phyloP scores from a whole-genome alignment of 2,888 invertebrate genomes.

The Resseliella maxima region DNA sequence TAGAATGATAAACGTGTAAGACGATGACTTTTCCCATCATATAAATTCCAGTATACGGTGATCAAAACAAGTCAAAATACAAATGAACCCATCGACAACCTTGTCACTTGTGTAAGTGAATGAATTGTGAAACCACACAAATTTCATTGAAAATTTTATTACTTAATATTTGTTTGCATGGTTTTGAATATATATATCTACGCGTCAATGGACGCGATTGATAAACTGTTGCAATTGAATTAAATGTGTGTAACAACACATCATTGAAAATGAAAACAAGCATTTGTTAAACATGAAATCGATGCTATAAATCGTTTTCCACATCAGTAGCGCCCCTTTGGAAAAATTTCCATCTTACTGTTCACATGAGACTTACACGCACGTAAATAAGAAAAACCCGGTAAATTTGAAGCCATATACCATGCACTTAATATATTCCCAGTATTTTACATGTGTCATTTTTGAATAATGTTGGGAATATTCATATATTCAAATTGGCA shows the following conservation, averaged over 20 bases:
- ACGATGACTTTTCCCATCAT: background rate
- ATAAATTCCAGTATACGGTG: background rate
- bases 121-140: background rate
- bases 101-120: too few species aligned
- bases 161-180: background rate
- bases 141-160: background rate
- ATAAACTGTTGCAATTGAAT: conserved; percentile 10
- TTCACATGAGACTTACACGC: too few species aligned
- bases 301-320: conserved; percentile 47
- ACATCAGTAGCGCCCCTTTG: background rate
- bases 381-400: background rate
- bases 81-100: background rate
- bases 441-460: background rate
- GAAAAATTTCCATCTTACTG: background rate
- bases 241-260: conserved; percentile 6
- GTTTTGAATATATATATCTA: background rate
- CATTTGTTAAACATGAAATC: conserved; percentile 47
- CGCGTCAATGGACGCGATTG: background rate
- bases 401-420: background rate
- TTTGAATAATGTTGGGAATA: background rate
- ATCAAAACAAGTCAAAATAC: background rate
- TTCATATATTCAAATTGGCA: background rate
- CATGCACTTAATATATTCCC: background rate
- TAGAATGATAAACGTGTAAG: background rate
- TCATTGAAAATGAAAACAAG: background rate